Base-by-base conservation (phyloP, 53 echinoderm and acorn worm genomes). In the Luidia sarsii region DNA sequence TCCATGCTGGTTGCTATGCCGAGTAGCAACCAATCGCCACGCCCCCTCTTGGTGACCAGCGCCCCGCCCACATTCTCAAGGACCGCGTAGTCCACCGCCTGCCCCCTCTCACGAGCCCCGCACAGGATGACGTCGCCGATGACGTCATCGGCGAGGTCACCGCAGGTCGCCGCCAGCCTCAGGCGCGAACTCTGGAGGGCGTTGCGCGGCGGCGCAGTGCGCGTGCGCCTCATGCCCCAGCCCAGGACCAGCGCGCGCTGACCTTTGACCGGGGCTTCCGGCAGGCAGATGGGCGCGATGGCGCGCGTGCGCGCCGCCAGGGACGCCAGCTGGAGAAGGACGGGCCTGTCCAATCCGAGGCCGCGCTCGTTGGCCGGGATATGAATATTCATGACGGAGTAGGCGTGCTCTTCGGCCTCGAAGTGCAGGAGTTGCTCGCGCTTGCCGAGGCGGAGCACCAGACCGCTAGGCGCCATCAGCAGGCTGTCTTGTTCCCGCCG, bases 401-500 rank as follows among this genome's bases (percentile, higher is more conserved):
- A 59, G 36, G 25, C 56, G 25, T 80, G 79, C 31, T 86, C 86
- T 28, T 30, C 50, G 10, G 56, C 20, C 65, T 86, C 86, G 66
- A 67, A 57, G 27, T 67, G 48, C 1, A 11, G 18, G 18, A 85
- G 77, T 11, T 80, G 46, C 18, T 16, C 34, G 43, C 62, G 53
- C 68, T 80, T 86, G 33, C 86, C 79, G 54, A 80, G 79, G 67
- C 68, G 67, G 39, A 67, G 21, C 19, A 80, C 69, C 77, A 79
- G 49, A 49, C 65, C 65, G 6, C 8, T n/a, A 2, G 80, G 86
- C 0, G 67, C 68, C 30, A 74, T 62, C 31, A 86, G 43, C 56
- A 65, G 67, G 48, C 79, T 79, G 48, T 77, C 54, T 67, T 35
- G 38, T 35, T 57, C 74, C 57, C 74, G 74, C 74, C 57, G 32